Base-by-base conservation (phyloP, 1,140 invertebrate genomes). In the Phocides pigmalion region DNA sequence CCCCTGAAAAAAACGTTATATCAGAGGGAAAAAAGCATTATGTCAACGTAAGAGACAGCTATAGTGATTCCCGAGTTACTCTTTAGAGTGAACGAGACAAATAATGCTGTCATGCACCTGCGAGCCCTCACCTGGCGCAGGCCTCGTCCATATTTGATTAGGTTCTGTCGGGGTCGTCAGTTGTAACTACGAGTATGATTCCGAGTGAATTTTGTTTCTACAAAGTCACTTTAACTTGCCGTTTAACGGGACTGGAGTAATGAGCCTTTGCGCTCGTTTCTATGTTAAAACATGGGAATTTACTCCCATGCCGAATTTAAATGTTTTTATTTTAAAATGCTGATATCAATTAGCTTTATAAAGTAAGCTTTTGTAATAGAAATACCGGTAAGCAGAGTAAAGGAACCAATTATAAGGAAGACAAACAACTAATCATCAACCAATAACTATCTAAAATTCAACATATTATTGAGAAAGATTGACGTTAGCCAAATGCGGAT, bases 81-180 rank as follows among this genome's bases (percentile, higher is more conserved):
- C 25, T 65, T 62, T 44, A 61, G 83, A 64, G 78, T 58, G 74
- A 89, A 53, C 63, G 77, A 73, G 84, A 85, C 72, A 59, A 64
- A 65, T 56, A 68, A 37, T 76, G 66, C 82, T 81, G 76, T 83
- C 74, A 68, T 79, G 75, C 87, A 84, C 85, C 87, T 87, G 85
- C 81, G 78, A 76, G 62, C 66, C 68, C 72, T 86, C 84, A 90
- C 80, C 85, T 90, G 85, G 82, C 72, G 75, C 66, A 70, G 72
- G 72, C 66, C 68, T 79, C 78, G 74, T 87, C 76, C 78, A 88
- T 90, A 87, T 88, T 90, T 90, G 85, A 90, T 88, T 87, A 86
- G 77, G 71, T 82, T 83, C 79, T 81, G 81, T 72, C 68, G 77
- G 76, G 74, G 81, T 79, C 79, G 81, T 64, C 76, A 86, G 73